Evolutionary conservation across 2,888 invertebrate species (phyloP), one percentile per base, ranked within the genome.

Genomic region (Crepidodera aurea): DNA sequence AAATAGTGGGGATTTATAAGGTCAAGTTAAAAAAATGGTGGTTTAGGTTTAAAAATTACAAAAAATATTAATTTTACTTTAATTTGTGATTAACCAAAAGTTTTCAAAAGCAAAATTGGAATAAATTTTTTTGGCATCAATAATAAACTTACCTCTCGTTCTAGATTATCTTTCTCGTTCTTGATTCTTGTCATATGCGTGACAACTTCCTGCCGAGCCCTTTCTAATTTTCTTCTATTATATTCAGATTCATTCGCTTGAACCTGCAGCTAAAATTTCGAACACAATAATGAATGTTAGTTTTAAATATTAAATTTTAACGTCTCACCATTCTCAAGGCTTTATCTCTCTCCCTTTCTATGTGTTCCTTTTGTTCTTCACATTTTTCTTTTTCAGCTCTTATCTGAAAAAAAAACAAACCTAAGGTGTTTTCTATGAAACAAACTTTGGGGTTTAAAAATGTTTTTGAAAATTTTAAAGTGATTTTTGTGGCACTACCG

Each of bases 101-200:
- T n/a, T n/a, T n/a, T n/a, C n/a, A n/a, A n/a, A n/a, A n/a, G n/a
- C n/a, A n/a, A n/a, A n/a, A n/a, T n/a, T n/a, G n/a, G n/a, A n/a
- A n/a, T n/a, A n/a, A n/a, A n/a, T n/a, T n/a, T n/a, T n/a, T n/a
- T n/a, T n/a, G n/a, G n/a, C n/a, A n/a, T n/a, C n/a, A n/a, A n/a
- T n/a, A n/a, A n/a, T n/a, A 34, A 40, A 66, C 76, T 73, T 76
- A 86, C 86, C 82, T 86, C 86, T 77, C 81, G 77, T 75, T 86
- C 86, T 55, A 85, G 78, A 54, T 80, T 80, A 70, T 86, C 86
- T 65, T 85, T 84, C 75, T 86, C 86, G 32, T 83, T 82, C 50
- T 84, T 83, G 68, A 86, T 85, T 69, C 82, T 83, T 12, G 85
- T 86, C 73, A 85, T 85, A 74, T 86, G 86, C 60, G 83, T 82